Base-by-base conservation (phyloP, 2,888 invertebrate genomes). In the Pyrgus malvae region DNA sequence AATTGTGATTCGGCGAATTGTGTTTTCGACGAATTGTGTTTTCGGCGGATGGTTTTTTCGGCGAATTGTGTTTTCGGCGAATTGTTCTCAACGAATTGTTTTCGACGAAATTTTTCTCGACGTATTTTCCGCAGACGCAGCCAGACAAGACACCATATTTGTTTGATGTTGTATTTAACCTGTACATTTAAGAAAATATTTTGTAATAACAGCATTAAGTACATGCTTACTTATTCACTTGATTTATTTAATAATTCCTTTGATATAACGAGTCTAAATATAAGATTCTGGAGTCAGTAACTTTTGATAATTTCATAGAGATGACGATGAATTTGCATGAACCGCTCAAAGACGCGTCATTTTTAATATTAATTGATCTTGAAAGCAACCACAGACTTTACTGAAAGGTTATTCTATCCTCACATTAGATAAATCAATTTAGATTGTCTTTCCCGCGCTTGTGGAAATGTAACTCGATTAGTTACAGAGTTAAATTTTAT, bases 351-450 rank as follows among this genome's bases (percentile, higher is more conserved):
- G 40, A 12, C 21, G 40, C 19, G 40, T 40, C 19, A 40, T 40
- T 40, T 40, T 21, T 40, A 40, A 21, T n/a, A 19, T 7, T 40
- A 41, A 27, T 48, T 27, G 27, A 25, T 37, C 48, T 37, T 37
- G 48, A 37, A 16, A 37, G 17, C 21, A 37, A 11, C 14, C 25
- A 31, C 8, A 38, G 14, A 17, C 25, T 37, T 38, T 16, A 41
- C 73, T 68, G 68, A 73, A 78, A 83, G 82, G 84, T 83, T 79
- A 84, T 85, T 84, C 84, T 74, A 75, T 71, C 76, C 74, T 72
- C 76, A 76, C 77, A 74, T 82, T 84, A 81, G 83, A 84, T 78
- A 83, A 86, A 85, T 84, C 82, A 79, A 82, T 81, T 86, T 85
- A 83, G 72, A 84, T 80, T 84, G 83, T 81, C 81, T 80, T 82